Evolutionary conservation across 1,140 invertebrate genomes (phyloP).

Genomic region (Radopholus similis): DNA sequence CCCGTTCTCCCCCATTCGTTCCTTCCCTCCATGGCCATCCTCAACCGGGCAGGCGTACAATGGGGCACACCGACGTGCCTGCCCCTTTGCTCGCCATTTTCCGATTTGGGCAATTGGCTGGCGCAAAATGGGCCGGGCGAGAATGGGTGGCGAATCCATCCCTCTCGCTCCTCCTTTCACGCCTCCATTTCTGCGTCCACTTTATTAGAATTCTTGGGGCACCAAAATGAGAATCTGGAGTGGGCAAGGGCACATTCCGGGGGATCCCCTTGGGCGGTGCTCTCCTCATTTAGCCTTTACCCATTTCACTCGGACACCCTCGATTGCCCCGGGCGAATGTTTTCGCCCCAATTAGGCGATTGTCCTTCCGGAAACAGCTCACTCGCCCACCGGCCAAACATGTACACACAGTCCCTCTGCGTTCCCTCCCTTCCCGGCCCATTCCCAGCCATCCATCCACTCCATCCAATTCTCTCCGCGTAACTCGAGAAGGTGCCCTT

Average conservation of each 20-base stretch:
- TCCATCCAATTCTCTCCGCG: too few species aligned
- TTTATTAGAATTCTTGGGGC: background rate
- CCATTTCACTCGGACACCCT: background rate
- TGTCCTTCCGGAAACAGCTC: background rate
- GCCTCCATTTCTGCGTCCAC: background rate
- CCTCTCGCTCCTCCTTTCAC: background rate
- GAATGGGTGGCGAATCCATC: background rate
- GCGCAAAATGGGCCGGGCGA: background rate
- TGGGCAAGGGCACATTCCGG: background rate
- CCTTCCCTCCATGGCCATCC: too few species aligned
- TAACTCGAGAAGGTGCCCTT: too few species aligned
- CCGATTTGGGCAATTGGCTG: constrained; percentile 1
- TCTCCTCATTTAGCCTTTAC: background rate
- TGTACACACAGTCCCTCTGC: background rate
- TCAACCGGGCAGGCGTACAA: too few species aligned
- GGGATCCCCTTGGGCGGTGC: background rate
- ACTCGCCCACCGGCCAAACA: background rate
- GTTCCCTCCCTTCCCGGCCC: background rate
- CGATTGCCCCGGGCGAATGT: background rate
- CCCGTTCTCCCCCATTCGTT: background rate
- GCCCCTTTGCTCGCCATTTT: background rate
- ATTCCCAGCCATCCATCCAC: background rate
- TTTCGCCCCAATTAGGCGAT: background rate
- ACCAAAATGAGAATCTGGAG: constrained; percentile 1
- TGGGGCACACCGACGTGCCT: background rate